A percentile compares a stretch with the other conserved stretches of the same genome.
phyloP scores from a whole-genome alignment of 2,888 invertebrate species.

The Zaprionus obscuricornis region DNA sequence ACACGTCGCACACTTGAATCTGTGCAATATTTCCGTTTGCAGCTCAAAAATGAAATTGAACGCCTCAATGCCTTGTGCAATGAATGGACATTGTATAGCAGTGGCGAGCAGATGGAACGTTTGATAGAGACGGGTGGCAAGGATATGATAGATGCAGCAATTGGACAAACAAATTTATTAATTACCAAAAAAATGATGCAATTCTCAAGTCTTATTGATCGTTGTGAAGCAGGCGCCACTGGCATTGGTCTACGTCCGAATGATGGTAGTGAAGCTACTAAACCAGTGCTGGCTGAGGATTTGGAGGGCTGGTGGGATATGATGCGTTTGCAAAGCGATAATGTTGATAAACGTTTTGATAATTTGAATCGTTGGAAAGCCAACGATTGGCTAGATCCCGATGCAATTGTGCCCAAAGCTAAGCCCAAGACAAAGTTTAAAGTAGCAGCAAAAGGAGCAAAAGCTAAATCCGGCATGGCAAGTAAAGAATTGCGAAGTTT shows the following conservation, averaged over 20 bases:
- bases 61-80: constrained; percentile 84
- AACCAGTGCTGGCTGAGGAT: constrained; percentile 85
- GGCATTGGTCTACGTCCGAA: constrained; percentile 36
- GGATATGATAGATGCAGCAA: constrained; percentile 87
- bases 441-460: constrained; percentile 22
- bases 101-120: constrained; percentile 79
- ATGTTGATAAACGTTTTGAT: constrained; percentile 80
- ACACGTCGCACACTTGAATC: constrained; percentile 67
- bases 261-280: constrained; percentile 73
- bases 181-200: constrained; percentile 89
- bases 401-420: constrained; percentile 32
- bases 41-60: constrained; percentile 83
- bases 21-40: constrained; percentile 76
- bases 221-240: constrained; percentile 73
- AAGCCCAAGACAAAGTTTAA: constrained; percentile 18
- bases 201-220: constrained; percentile 86
- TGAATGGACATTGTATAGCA: constrained; percentile 84
- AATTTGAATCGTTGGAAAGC: constrained; percentile 75
- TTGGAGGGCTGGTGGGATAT: constrained; percentile 88
- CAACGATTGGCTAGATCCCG: constrained; percentile 81
- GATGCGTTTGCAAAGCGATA: constrained; percentile 85
- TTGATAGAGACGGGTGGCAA: constrained; percentile 71
- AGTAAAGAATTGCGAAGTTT: constrained; percentile 67
- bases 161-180: constrained; percentile 90
- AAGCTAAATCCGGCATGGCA: constrained; percentile 56